phyloP scores from a whole-genome alignment of 2,797 vertebrate genomes.

The Huso huso region DNA sequence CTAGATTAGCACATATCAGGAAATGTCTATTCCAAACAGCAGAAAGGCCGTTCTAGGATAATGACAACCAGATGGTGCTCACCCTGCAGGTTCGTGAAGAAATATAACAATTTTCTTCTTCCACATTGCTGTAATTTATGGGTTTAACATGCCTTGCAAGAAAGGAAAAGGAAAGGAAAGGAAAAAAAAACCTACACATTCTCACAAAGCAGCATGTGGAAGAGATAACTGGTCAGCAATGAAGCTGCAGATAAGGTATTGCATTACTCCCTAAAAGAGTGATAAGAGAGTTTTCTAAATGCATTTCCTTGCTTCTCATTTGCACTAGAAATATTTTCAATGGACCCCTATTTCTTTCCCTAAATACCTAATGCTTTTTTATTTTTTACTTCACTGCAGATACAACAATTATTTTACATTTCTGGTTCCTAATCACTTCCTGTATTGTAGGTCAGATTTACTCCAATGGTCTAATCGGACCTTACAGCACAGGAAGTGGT shows the following conservation, averaged over 20 bases:
- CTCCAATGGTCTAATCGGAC: too few relatives aligned
- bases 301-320: too few relatives aligned
- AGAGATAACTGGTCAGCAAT: neutral
- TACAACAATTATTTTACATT: too few relatives aligned
- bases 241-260: neutral
- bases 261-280: too few relatives aligned
- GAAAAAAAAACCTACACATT: neutral
- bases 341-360: too few relatives aligned
- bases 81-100: neutral
- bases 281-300: too few relatives aligned
- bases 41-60: neutral
- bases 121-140: neutral
- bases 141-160: neutral
- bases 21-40: constrained; percentile 1
- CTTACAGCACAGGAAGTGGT: too few relatives aligned
- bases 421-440: too few relatives aligned
- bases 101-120: neutral
- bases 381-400: too few relatives aligned
- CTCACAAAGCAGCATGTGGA: neutral
- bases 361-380: too few relatives aligned
- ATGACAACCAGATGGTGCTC: constrained; percentile 5
- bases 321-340: too few relatives aligned
- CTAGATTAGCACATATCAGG: constrained; percentile 8
- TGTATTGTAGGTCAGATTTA: too few relatives aligned
- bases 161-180: neutral